phyloP scores from a whole-genome alignment of 2,888 invertebrate species.

The Scaptomyza parva region DNA sequence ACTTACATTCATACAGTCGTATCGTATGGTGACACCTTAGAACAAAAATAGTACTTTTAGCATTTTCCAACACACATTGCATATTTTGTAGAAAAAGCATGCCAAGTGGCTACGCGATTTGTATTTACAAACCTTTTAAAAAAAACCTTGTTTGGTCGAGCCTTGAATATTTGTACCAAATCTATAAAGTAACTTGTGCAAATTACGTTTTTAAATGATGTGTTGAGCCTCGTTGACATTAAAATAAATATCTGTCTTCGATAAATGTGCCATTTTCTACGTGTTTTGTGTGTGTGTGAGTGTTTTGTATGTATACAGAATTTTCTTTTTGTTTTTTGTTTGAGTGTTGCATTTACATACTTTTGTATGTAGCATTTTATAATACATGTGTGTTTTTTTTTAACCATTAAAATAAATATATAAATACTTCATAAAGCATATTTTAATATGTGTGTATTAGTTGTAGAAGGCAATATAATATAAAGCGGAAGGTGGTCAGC shows the following conservation, averaged over 20 bases:
- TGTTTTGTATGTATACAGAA: constrained; percentile 59
- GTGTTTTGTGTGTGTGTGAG: constrained; percentile 14
- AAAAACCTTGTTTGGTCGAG: neutral
- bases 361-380: no score
- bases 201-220: neutral
- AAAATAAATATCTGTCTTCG: constrained; percentile 15
- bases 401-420: no score
- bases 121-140: constrained; percentile 29
- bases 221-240: neutral
- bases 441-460: neutral
- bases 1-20: constrained; percentile 9
- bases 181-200: neutral
- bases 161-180: neutral
- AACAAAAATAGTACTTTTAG: constrained; percentile 23
- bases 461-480: neutral
- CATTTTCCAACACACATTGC: constrained; percentile 32
- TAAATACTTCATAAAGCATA: no score
- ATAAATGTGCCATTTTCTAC: constrained; percentile 33
- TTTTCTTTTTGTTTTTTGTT: constrained; percentile 52
- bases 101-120: constrained; percentile 50
- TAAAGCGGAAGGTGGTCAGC: neutral
- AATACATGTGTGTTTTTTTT: neutral
- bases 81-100: constrained; percentile 37
- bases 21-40: neutral
- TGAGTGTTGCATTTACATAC: constrained; percentile 38